These are phyloP conservation scores for Omphaloscelis lunosa DNA, from an alignment of 2,888 invertebrate species.

Conservation along the genomic window DNA sequence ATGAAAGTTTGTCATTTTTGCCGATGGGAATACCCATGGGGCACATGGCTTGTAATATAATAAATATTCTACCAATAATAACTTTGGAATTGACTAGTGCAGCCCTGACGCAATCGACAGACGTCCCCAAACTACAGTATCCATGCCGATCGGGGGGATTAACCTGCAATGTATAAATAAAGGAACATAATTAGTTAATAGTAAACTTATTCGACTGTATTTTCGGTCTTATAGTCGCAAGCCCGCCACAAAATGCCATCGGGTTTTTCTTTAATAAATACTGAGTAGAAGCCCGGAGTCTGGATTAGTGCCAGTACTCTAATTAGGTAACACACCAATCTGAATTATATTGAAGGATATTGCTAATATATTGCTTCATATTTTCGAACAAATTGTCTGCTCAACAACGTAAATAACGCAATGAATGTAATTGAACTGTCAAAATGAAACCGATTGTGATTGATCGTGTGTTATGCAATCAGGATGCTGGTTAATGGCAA, in stretches of 20 bases:
- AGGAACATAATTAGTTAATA: background rate
- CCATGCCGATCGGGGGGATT: conserved; percentile 97
- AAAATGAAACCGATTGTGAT: too few species aligned
- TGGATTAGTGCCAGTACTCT: too few species aligned
- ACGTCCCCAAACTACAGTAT: conserved; percentile 97
- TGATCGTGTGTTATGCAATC: too few species aligned
- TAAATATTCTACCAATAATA: conserved; percentile 93
- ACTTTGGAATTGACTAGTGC: conserved; percentile 96
- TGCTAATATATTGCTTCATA: too few species aligned
- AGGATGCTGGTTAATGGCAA: background rate
- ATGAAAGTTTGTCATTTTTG: too few species aligned
- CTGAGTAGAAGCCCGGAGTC: too few species aligned
- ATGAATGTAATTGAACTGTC: too few species aligned
- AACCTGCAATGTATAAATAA: conserved; percentile 86
- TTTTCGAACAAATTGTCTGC: too few species aligned
- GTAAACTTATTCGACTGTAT: background rate
- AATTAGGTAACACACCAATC: too few species aligned
- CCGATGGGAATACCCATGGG: background rate
- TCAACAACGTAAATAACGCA: too few species aligned
- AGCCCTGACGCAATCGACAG: conserved; percentile 97
- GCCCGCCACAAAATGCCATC: background rate
- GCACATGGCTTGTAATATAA: too few species aligned
- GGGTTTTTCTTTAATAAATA: background rate
- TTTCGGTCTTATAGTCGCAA: background rate
- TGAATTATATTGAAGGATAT: too few species aligned